Evolutionary conservation across 1,140 invertebrate species (phyloP), one percentile per base, ranked within the genome.

Genomic region (Cheumatopsyche charites): DNA sequence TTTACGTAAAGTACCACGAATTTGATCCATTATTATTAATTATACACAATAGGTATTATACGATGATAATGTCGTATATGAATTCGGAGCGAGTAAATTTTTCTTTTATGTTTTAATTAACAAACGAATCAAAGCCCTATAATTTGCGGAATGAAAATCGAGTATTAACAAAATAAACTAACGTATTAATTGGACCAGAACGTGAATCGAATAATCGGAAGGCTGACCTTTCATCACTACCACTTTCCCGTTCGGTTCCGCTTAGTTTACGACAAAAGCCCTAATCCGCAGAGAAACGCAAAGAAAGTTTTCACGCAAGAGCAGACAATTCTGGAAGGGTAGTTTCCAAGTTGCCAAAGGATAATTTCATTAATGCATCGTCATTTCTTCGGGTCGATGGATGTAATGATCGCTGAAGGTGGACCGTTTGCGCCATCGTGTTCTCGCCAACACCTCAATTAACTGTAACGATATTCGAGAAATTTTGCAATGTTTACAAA

Each of bases 231-330:
- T 52, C 15, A 52, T 52, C 47, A 52, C 47, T 36, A 36, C 29
- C 29, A 36, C 29, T 36, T 36, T 36, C 29, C 47, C n/a, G 47
- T 19, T 52, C 47, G 47, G 29, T 52, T 52, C 47, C 47, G 47
- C n/a, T 58, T 58, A 58, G 23, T 58, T 58, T 25, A 47, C 43
- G 15, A 58, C 55, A 26, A 58, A 58, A 58, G 23, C 21, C 7
- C 23, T 47, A 15, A 58, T 11, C 19, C 21, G 15, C 15, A 12
- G 43, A 12, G 11, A 58, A 23, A 26, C 7, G 23, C 21, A 23
- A 58, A 58, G 23, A 26, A 58, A 23, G 55, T 58, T 58, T 58
- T 58, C 55, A 58, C 55, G 55, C 55, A 58, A 58, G 21, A 26
- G 7, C 21, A 58, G 55, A 58, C 55, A 58, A 58, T 23, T 26